Percentiles rank a stretch among this genome's conserved stretches.
Conservation (phyloP, 2,888 invertebrate genomes). For the Ophion ellenae region DNA sequence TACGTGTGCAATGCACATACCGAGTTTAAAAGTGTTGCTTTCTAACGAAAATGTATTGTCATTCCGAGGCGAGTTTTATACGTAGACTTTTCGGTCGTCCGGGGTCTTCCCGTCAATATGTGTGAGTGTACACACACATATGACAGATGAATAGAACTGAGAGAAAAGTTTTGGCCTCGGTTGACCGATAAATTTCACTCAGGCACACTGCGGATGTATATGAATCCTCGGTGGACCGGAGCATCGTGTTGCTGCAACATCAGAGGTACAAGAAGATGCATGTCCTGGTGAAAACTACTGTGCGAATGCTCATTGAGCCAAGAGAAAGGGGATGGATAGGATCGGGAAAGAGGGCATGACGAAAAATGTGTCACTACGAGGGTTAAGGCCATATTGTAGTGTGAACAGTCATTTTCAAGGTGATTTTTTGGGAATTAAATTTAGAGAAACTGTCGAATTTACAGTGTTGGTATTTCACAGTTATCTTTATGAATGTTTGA, state of each 20-base stretch:
- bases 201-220: slow-evolving; percentile 13
- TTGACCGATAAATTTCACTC: slow-evolving; percentile 68
- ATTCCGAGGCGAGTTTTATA: slow-evolving; percentile 48
- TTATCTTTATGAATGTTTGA: too few relatives aligned
- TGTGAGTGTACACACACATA: slow-evolving; percentile 12
- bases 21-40: slow-evolving; percentile 21
- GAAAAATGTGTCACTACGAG: slow-evolving; percentile 2
- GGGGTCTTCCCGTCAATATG: slow-evolving; percentile 9
- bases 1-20: neutral
- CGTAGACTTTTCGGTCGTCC: slow-evolving; percentile 31
- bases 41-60: slow-evolving; percentile 52
- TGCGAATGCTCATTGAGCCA: slow-evolving; percentile 24
- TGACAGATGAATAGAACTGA: slow-evolving; percentile 2
- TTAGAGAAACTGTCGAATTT: too few relatives aligned
- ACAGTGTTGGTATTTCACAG: too few relatives aligned
- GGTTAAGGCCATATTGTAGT: neutral
- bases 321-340: neutral
- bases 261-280: slow-evolving; percentile 42
- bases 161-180: slow-evolving; percentile 65
- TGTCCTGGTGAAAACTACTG: slow-evolving; percentile 33
- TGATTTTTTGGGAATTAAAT: too few relatives aligned
- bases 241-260: slow-evolving; percentile 36
- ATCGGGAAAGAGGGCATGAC: neutral
- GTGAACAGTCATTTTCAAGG: too few relatives aligned
- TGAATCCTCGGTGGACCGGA: slow-evolving; percentile 45